Percentiles rank a stretch among this genome's conserved stretches.
Evolutionary conservation across 1,140 invertebrate species (phyloP).

Genomic region (Mamestra configurata): DNA sequence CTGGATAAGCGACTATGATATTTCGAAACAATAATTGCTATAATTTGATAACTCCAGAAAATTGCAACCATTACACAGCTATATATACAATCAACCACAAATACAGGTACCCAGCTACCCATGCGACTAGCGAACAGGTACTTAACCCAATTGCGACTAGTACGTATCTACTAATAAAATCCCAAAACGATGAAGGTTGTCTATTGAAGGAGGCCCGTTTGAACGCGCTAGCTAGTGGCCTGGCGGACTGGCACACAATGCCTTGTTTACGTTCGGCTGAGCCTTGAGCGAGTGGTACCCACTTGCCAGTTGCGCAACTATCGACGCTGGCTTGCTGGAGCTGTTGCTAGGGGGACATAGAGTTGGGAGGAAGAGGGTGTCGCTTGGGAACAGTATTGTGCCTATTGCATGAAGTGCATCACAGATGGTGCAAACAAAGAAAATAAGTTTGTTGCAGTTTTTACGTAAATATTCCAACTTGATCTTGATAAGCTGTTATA

Average conservation of each 20-base stretch:
- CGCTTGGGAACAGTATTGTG: not conserved
- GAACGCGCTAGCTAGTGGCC: not conserved
- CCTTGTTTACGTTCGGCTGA: constrained; percentile 46
- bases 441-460: too few species aligned
- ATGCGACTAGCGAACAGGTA: not conserved
- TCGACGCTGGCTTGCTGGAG: constrained; percentile 43
- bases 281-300: constrained; percentile 58
- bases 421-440: not conserved
- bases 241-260: constrained; percentile 32
- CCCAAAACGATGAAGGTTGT: constrained; percentile 31
- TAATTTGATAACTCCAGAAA: constrained; percentile 5
- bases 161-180: constrained; percentile 34
- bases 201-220: not conserved
- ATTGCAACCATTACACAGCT: not conserved
- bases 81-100: constrained; percentile 7
- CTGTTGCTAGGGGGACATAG: constrained; percentile 71
- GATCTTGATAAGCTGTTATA: too few species aligned
- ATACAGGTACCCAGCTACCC: not conserved
- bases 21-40: constrained; percentile 20
- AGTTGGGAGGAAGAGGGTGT: constrained; percentile 50
- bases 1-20: not conserved
- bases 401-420: not conserved
- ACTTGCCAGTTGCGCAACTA: constrained; percentile 57
- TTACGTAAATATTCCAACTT: too few species aligned
- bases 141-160: constrained; percentile 6